A percentile compares a stretch with the other conserved stretches of the same genome.
phyloP scores from a whole-genome alignment of 2,888 invertebrate species.

The Andrena camellia region DNA sequence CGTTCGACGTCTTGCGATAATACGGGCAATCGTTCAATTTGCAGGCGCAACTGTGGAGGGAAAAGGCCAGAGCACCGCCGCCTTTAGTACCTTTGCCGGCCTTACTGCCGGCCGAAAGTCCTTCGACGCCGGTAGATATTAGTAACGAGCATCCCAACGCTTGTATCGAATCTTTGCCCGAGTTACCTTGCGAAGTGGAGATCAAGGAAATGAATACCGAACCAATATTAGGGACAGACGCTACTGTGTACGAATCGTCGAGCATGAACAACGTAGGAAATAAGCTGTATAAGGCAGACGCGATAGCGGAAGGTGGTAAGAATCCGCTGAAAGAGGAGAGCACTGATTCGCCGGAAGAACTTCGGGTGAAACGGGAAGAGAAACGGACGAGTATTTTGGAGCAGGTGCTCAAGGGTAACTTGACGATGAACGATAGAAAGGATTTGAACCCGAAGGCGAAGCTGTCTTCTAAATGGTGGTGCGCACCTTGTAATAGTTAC shows the following conservation, averaged over 20 bases:
- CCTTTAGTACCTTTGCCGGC: constrained; percentile 79
- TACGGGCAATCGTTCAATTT: background rate
- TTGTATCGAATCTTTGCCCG: constrained; percentile 73
- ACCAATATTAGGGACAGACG: constrained; percentile 49
- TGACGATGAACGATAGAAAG: constrained; percentile 78
- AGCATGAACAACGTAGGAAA: constrained; percentile 20
- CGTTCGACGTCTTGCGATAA: background rate
- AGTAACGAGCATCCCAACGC: constrained; percentile 50
- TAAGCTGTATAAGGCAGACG: constrained; percentile 22
- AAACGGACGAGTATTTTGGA: constrained; percentile 79
- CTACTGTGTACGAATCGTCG: constrained; percentile 29
- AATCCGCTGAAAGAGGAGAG: constrained; percentile 16
- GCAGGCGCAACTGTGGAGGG: constrained; percentile 79
- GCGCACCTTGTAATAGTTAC: constrained; percentile 81
- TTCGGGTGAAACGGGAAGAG: constrained; percentile 60
- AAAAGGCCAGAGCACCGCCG: constrained; percentile 79
- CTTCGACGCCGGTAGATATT: constrained; percentile 46
- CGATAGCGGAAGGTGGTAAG: constrained; percentile 1
- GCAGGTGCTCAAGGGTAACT: constrained; percentile 77
- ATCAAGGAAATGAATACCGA: constrained; percentile 75
- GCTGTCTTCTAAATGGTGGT: constrained; percentile 79
- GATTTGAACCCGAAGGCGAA: constrained; percentile 69
- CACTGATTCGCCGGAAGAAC: constrained; percentile 29
- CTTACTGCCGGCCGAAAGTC: constrained; percentile 69
- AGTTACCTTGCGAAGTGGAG: constrained; percentile 80